Conservation (phyloP, 2,113 vertebrate species). For the Ranitomeya variabilis region DNA sequence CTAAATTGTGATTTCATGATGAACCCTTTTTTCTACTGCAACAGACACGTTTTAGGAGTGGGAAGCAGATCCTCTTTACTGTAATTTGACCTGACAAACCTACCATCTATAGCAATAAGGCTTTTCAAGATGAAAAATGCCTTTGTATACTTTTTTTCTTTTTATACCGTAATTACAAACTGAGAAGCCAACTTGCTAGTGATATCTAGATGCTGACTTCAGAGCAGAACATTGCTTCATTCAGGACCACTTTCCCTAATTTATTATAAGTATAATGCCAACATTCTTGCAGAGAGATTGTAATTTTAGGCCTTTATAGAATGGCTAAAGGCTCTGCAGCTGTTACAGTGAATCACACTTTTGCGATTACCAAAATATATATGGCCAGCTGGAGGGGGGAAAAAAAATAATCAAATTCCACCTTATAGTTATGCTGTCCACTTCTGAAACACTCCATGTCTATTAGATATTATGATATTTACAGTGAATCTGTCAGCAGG, state of each 20-base stretch:
- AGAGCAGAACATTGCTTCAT: conserved; percentile 2
- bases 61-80: too few species aligned
- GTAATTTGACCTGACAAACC: conserved; percentile 12
- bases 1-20: too few species aligned
- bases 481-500: too few species aligned
- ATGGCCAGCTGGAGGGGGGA: conserved; percentile 33
- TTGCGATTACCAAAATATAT: conserved; percentile 43
- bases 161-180: conserved; percentile 7
- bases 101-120: conserved; percentile 32
- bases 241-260: conserved; percentile 1
- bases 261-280: conserved; percentile 35
- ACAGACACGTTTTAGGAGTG: neutral
- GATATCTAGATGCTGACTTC: neutral
- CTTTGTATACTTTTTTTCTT: neutral
- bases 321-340: conserved; percentile 54
- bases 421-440: neutral
- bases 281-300: conserved; percentile 49
- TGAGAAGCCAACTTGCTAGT: neutral
- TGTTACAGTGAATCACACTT: conserved; percentile 52
- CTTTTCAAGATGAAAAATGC: conserved; percentile 35
- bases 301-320: conserved; percentile 51
- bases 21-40: neutral
- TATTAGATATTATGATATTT: neutral
- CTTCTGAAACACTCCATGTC: neutral
- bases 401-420: neutral